Evolutionary conservation across 2,797 vertebrate species (phyloP).

Genomic region (Trematomus bernacchii): DNA sequence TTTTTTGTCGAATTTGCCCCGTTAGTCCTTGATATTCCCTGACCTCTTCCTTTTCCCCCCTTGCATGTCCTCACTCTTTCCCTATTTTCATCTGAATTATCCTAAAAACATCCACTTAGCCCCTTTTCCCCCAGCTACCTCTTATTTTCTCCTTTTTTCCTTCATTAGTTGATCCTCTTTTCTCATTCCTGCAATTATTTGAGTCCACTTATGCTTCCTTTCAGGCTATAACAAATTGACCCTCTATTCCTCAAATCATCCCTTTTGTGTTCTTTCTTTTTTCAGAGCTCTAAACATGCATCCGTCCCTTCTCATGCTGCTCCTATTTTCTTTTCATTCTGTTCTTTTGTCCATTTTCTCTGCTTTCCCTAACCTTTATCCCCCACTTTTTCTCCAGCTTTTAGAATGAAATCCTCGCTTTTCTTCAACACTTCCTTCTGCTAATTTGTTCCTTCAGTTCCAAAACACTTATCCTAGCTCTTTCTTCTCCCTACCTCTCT

Average conservation of each 20-base stretch:
- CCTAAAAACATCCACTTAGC: slow-evolving; percentile 61
- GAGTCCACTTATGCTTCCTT: slow-evolving; percentile 44
- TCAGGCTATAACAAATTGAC: slow-evolving; percentile 17
- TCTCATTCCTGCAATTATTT: slow-evolving; percentile 51
- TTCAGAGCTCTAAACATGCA: slow-evolving; percentile 15
- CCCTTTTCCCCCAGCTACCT: slow-evolving; percentile 24
- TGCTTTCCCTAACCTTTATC: background rate
- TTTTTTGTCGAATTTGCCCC: slow-evolving; percentile 42
- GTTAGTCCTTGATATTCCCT: slow-evolving; percentile 30
- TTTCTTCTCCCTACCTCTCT: slow-evolving; percentile 36
- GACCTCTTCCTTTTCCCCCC: slow-evolving; percentile 13
- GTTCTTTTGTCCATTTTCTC: background rate
- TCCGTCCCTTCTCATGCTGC: slow-evolving; percentile 4
- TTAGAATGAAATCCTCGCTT: slow-evolving; percentile 29
- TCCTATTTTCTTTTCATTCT: slow-evolving; percentile 11
- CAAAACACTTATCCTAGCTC: slow-evolving; percentile 19
- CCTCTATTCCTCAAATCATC: background rate
- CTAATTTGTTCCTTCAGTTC: slow-evolving; percentile 41
- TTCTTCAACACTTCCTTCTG: slow-evolving; percentile 24
- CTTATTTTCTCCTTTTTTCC: slow-evolving; percentile 33
- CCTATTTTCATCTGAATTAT: slow-evolving; percentile 51
- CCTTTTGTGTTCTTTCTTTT: background rate
- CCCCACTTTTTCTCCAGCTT: slow-evolving; percentile 13
- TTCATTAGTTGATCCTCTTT: slow-evolving; percentile 44
- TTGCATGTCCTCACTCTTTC: slow-evolving; percentile 23